A percentile compares a stretch with the other conserved stretches of the same genome.
phyloP scores from a whole-genome alignment of 2,888 invertebrate genomes.

The Eupithecia centaureata region DNA sequence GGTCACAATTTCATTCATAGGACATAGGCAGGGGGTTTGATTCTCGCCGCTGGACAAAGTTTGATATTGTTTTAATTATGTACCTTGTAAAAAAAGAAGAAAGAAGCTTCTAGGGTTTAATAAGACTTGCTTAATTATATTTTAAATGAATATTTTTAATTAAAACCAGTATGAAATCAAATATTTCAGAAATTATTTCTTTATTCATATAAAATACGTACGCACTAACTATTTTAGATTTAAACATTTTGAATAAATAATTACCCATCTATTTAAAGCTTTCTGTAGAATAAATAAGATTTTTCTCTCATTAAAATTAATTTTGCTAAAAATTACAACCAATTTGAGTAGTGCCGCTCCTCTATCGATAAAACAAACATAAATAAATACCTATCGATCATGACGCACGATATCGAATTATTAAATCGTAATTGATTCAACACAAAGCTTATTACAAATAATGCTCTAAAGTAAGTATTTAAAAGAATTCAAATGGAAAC shows the following conservation, averaged over 20 bases:
- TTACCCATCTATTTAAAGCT: neutral
- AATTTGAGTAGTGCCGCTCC: constrained; percentile 17
- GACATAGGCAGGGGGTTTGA: neutral
- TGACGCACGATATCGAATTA: constrained; percentile 53
- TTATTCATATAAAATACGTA: too few species aligned
- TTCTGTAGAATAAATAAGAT: neutral
- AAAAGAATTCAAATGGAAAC: constrained; percentile 79
- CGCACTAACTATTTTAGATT: too few species aligned
- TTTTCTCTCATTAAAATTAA: constrained; percentile 3
- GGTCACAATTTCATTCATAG: constrained; percentile 15
- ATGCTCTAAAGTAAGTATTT: constrained; percentile 67
- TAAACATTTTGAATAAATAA: too few species aligned
- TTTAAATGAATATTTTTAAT: neutral
- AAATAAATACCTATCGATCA: constrained; percentile 45
- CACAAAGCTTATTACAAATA: constrained; percentile 70
- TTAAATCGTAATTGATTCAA: constrained; percentile 70
- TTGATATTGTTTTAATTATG: neutral
- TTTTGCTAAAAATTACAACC: neutral
- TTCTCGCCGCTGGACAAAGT: neutral
- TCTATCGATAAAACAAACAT: constrained; percentile 44
- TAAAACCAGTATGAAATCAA: too few species aligned
- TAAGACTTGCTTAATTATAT: too few species aligned
- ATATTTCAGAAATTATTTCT: too few species aligned
- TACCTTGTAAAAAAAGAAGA: too few species aligned
- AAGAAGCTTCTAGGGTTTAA: neutral